Base-by-base conservation (phyloP, 2,113 vertebrate species). In the Agapornis roseicollis region DNA sequence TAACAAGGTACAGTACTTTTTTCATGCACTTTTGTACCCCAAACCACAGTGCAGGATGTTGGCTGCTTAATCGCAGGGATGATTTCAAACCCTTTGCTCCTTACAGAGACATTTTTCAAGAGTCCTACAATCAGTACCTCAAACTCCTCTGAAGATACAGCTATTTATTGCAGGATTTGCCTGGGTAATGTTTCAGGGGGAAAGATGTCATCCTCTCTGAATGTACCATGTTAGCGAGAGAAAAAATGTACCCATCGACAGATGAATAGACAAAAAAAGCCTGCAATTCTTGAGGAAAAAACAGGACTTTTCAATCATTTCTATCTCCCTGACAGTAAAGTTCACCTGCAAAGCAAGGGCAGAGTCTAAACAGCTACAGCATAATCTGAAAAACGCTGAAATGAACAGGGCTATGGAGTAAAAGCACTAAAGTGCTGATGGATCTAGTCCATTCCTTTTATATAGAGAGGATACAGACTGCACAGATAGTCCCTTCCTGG, bases 91-190 rank as follows among this genome's bases (percentile, higher is more conserved):
- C 80, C 25, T 95, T 84, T 94, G 33, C 86, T 94, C 88, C 70
- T 96, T 69, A 18, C 63, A 58, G 85, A 89, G 84, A 95, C 73
- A 91, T 95, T 94, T 95, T 95, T 96, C 88, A 92, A 95, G 88
- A 95, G 93, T 93, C 71, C 80, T 92, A 85, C 90, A 95, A 95
- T 94, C 96, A 93, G 93, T 76, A 92, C 42, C 90, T 95, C 73
- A 68, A 88, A 94, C 91, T 87, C 71, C 83, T 80, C 92, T 80
- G 68, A 83, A 90, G 90, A 88, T 86, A 93, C 2, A 91, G 80
- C 80, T 58, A 71, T 93, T 94, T 96, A 94, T 86, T 94, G 90
- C 77, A 84, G 94, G 60, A 88, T 84, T 92, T 88, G 56, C 53
- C 88, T 84, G 78, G 88, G 83, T 86, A 88, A 95, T 84, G 92